Conservation (phyloP, 1,140 invertebrate genomes). For the Ceratosolen solmsi region DNA sequence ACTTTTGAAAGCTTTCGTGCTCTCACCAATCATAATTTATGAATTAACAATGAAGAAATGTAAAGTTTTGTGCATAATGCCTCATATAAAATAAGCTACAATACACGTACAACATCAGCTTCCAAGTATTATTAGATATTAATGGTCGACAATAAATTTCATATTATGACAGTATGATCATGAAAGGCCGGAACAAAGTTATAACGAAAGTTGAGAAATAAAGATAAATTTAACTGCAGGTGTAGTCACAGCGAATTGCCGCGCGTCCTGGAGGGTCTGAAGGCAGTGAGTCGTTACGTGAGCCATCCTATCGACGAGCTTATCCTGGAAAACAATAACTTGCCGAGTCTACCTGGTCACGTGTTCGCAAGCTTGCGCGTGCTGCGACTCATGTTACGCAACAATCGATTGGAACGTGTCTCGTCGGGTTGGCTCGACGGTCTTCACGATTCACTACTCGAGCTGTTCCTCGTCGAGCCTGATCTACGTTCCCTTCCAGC, state of each 20-base stretch:
- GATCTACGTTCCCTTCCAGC: conserved; percentile 83
- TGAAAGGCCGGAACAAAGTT: too few relatives aligned
- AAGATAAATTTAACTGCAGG: conserved; percentile 71
- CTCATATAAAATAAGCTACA: too few relatives aligned
- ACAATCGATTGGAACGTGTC: conserved; percentile 87
- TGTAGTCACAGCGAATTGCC: conserved; percentile 89
- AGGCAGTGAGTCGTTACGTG: conserved; percentile 80
- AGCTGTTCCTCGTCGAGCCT: conserved; percentile 89
- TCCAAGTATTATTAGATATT: too few relatives aligned
- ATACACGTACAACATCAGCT: too few relatives aligned
- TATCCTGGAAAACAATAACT: conserved; percentile 88
- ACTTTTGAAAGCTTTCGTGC: too few relatives aligned
- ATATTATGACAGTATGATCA: too few relatives aligned
- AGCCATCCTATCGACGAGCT: conserved; percentile 85
- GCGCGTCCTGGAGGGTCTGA: conserved; percentile 82
- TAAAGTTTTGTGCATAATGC: too few relatives aligned
- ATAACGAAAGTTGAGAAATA: too few relatives aligned
- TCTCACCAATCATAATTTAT: too few relatives aligned
- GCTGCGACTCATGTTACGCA: conserved; percentile 84
- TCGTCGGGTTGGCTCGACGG: conserved; percentile 86
- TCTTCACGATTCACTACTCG: conserved; percentile 83
- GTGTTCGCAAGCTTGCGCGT: conserved; percentile 84
- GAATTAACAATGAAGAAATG: too few relatives aligned
- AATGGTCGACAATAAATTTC: too few relatives aligned
- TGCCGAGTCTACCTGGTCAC: conserved; percentile 85